Evolutionary conservation across 2,797 vertebrate genomes (phyloP).

Genomic region (Characodon lateralis): DNA sequence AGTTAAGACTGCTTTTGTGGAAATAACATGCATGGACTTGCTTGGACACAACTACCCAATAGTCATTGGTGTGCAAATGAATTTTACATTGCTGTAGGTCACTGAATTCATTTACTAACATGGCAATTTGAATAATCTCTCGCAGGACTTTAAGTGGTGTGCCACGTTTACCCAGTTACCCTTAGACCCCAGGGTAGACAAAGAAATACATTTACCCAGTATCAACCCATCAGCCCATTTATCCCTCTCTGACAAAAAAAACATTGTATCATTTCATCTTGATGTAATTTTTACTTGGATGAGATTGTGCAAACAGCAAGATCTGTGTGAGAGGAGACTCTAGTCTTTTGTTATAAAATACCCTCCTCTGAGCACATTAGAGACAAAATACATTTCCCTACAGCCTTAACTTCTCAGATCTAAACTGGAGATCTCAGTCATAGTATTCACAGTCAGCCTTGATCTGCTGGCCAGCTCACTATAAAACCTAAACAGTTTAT

Average conservation of each 20-base stretch:
- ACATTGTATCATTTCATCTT: constrained; percentile 36
- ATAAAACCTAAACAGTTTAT: constrained; percentile 19
- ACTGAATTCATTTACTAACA: constrained; percentile 94
- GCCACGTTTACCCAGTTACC: constrained; percentile 82
- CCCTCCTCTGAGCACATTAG: constrained; percentile 53
- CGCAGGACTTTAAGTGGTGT: constrained; percentile 78
- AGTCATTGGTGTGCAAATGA: constrained; percentile 85
- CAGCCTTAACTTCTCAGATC: constrained; percentile 42
- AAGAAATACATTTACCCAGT: constrained; percentile 79
- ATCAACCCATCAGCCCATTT: constrained; percentile 66
- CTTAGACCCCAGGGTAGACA: constrained; percentile 77
- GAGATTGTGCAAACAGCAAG: constrained; percentile 31
- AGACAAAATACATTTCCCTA: constrained; percentile 34
- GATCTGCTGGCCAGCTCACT: constrained; percentile 33
- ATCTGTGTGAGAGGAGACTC: constrained; percentile 41
- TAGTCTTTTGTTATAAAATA: constrained; percentile 36
- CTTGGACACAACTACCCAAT: constrained; percentile 37
- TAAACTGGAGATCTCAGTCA: constrained; percentile 35
- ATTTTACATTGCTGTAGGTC: constrained; percentile 92
- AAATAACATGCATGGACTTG: not conserved
- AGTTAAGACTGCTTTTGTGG: constrained; percentile 27
- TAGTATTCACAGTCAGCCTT: constrained; percentile 46
- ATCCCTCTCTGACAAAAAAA: constrained; percentile 34
- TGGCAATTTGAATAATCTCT: constrained; percentile 88
- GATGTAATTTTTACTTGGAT: constrained; percentile 47